These are phyloP conservation scores for Amblyjoppa fuscipennis DNA, from an alignment of 2,888 invertebrate species.

Conservation along the genomic window DNA sequence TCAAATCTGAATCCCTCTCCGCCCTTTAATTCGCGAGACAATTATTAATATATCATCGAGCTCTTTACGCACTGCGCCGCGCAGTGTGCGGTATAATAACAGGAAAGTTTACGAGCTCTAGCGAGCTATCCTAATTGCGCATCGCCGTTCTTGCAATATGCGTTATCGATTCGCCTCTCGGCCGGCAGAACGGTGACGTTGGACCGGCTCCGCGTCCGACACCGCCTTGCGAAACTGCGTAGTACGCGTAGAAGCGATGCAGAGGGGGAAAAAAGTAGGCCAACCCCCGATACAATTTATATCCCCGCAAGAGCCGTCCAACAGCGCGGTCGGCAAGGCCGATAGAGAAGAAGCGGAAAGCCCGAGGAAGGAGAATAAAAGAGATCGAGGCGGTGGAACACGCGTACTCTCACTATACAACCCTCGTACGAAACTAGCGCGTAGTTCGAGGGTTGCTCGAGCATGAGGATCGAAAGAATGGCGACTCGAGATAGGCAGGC, in stretches of 20 bases:
- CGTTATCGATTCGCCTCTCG: slow-evolving; percentile 28
- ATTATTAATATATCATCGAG: slow-evolving; percentile 24
- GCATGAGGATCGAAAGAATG: slow-evolving; percentile 48
- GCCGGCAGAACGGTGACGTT: not conserved
- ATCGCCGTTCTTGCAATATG: slow-evolving; percentile 37
- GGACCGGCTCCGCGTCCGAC: not conserved
- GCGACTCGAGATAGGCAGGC: slow-evolving; percentile 12
- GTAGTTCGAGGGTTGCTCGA: slow-evolving; percentile 51
- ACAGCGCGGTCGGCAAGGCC: slow-evolving; percentile 22
- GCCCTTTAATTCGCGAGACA: slow-evolving; percentile 20
- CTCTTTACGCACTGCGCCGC: not conserved
- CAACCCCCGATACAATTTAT: slow-evolving; percentile 69
- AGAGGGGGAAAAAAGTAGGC: slow-evolving; percentile 70
- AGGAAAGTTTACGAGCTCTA: slow-evolving; percentile 8
- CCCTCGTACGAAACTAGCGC: slow-evolving; percentile 41
- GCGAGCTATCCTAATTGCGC: slow-evolving; percentile 38
- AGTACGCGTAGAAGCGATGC: slow-evolving; percentile 19
- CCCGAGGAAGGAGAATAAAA: slow-evolving; percentile 33
- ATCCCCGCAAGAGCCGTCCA: slow-evolving; percentile 10
- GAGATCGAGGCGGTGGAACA: slow-evolving; percentile 29
- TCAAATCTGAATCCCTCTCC: too few species aligned
- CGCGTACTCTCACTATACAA: slow-evolving; percentile 6
- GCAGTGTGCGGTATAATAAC: slow-evolving; percentile 27
- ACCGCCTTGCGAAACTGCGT: slow-evolving; percentile 31
- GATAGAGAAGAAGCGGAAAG: slow-evolving; percentile 28